These are phyloP conservation scores for Oscheius sp. DNA, from an alignment of 2,888 invertebrate genomes.

Conservation along the genomic window DNA sequence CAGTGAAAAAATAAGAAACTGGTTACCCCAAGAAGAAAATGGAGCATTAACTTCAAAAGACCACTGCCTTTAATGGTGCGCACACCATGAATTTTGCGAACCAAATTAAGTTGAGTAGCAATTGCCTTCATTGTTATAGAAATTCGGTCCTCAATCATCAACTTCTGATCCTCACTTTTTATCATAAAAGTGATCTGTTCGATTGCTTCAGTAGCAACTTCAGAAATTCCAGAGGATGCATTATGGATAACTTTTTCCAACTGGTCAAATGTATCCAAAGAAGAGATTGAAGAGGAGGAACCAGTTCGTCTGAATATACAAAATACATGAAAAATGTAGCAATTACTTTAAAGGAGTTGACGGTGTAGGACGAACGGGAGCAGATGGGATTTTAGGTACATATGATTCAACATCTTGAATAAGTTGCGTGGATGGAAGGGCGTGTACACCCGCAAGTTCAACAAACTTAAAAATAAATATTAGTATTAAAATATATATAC, in stretches of 20 bases:
- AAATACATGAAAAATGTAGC: background rate
- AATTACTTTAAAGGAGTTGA: constrained; percentile 24
- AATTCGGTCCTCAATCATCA: constrained; percentile 38
- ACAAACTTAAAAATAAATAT: constrained; percentile 3
- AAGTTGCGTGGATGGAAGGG: constrained; percentile 10
- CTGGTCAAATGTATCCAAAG: constrained; percentile 57
- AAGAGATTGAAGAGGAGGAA: constrained; percentile 56
- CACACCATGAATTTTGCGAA: constrained; percentile 11
- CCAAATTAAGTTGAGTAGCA: constrained; percentile 37
- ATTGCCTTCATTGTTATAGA: constrained; percentile 36
- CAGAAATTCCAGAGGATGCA: constrained; percentile 45
- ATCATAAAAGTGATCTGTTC: constrained; percentile 38
- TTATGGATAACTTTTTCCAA: constrained; percentile 63
- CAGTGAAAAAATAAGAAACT: background rate
- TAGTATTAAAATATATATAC: background rate
- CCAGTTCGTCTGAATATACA: constrained; percentile 40
- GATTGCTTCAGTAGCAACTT: constrained; percentile 30
- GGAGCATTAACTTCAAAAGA: constrained; percentile 11
- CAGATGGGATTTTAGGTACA: background rate
- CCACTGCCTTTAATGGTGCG: background rate
- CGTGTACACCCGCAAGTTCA: constrained; percentile 20
- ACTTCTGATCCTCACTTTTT: constrained; percentile 38
- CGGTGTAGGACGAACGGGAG: constrained; percentile 5
- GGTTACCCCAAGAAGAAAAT: constrained; percentile 24
- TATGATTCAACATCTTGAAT: constrained; percentile 5